Evolutionary conservation across 1,140 invertebrate species (phyloP).

Genomic region (Drosophila littoralis): DNA sequence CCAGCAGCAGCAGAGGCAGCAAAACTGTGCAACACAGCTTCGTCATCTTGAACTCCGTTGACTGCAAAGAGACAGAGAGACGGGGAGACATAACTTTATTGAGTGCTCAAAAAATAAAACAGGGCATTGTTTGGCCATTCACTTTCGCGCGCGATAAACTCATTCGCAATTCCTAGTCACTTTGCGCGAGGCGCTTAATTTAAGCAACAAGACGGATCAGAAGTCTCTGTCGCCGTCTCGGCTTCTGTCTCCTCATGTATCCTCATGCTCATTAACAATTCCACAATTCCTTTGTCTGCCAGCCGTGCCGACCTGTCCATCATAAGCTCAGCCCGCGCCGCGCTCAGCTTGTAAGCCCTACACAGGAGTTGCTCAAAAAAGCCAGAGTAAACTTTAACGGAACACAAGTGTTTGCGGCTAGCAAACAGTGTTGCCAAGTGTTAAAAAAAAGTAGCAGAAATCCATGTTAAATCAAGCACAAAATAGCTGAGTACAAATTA

Average conservation of each 20-base stretch:
- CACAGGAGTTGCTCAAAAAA: background rate
- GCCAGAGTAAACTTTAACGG: background rate
- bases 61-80: slow-evolving; percentile 43
- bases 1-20: slow-evolving; percentile 36
- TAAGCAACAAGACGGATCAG: slow-evolving; percentile 75
- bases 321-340: background rate
- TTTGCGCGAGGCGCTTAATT: slow-evolving; percentile 52
- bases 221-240: slow-evolving; percentile 12
- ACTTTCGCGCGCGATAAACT: slow-evolving; percentile 48
- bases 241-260: slow-evolving; percentile 18
- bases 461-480: no score
- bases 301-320: slow-evolving; percentile 62
- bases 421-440: background rate
- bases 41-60: slow-evolving; percentile 31
- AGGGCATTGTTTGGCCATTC: slow-evolving; percentile 16
- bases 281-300: slow-evolving; percentile 68
- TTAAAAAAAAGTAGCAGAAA: no score
- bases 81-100: slow-evolving; percentile 57
- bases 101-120: slow-evolving; percentile 20
- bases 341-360: background rate
- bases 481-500: no score
- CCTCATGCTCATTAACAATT: slow-evolving; percentile 63
- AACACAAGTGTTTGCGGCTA: no score
- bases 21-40: slow-evolving; percentile 55
- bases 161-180: slow-evolving; percentile 72